Evolutionary conservation across 2,888 invertebrate genomes (phyloP).

Genomic region (Pharmacophagus antenor): DNA sequence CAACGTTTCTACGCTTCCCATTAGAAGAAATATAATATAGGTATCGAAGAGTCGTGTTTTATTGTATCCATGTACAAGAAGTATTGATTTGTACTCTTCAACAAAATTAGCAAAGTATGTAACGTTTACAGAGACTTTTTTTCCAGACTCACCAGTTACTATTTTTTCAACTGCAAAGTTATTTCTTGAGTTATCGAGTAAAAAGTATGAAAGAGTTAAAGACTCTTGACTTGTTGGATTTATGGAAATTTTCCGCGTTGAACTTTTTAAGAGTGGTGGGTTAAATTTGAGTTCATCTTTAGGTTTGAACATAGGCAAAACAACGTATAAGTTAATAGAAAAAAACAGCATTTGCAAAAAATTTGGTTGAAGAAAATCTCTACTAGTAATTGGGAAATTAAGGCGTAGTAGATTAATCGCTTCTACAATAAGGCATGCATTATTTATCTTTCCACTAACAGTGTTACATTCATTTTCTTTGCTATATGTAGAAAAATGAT

Average conservation of each 20-base stretch:
- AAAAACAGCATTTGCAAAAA: conserved; percentile 81
- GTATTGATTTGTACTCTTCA: conserved; percentile 52
- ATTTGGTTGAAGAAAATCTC: conserved; percentile 77
- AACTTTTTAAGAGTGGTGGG: conserved; percentile 68
- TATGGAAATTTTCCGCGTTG: conserved; percentile 60
- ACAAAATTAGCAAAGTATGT: conserved; percentile 67
- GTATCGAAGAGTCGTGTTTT: conserved; percentile 74
- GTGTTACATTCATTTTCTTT: conserved; percentile 59
- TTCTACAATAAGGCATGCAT: conserved; percentile 77
- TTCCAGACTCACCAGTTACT: conserved; percentile 54
- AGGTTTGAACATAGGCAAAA: conserved; percentile 75
- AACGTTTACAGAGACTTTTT: conserved; percentile 61
- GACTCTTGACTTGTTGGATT: conserved; percentile 65
- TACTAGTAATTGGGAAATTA: conserved; percentile 76
- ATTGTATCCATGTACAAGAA: conserved; percentile 68
- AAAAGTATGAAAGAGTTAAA: conserved; percentile 54
- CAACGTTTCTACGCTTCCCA: conserved; percentile 54
- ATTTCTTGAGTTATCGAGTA: conserved; percentile 58
- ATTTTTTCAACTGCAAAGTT: conserved; percentile 65
- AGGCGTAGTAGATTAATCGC: conserved; percentile 78
- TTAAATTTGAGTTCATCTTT: conserved; percentile 65
- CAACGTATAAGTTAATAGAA: conserved; percentile 77
- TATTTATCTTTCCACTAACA: conserved; percentile 74
- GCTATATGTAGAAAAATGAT: conserved; percentile 67
- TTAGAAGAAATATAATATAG: conserved; percentile 60